Conservation (phyloP, 2,797 vertebrate species). For the Melanotaenia boesemani region DNA sequence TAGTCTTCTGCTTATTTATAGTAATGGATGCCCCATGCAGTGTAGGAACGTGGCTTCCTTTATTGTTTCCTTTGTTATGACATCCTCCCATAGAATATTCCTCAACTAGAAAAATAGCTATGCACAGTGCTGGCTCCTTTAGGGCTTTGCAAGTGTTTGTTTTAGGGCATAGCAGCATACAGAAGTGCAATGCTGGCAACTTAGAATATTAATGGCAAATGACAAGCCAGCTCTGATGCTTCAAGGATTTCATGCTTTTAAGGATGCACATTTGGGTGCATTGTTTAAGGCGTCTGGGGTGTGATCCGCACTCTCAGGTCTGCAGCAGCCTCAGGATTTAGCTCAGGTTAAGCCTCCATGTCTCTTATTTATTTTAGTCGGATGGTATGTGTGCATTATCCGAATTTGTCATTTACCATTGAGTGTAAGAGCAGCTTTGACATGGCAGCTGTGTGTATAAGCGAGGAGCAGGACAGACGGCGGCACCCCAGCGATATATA, state of each 20-base stretch:
- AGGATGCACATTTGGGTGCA: constrained; percentile 85
- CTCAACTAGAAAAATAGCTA: constrained; percentile 70
- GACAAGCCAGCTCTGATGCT: constrained; percentile 83
- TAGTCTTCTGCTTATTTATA: constrained; percentile 68
- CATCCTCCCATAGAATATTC: constrained; percentile 79
- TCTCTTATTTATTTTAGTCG: constrained; percentile 81
- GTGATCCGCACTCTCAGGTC: constrained; percentile 83
- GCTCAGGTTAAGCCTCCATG: constrained; percentile 81
- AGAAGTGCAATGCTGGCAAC: constrained; percentile 72
- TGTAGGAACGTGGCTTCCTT: constrained; percentile 77
- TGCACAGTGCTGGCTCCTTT: constrained; percentile 74
- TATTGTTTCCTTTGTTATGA: constrained; percentile 83
- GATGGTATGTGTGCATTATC: constrained; percentile 82
- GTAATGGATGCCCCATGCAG: constrained; percentile 74
- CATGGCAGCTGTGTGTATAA: constrained; percentile 69
- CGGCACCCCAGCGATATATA: constrained; percentile 63
- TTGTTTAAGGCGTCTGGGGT: constrained; percentile 84
- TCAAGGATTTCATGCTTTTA: constrained; percentile 84
- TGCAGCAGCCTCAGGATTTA: constrained; percentile 83
- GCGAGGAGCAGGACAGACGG: constrained; percentile 73
- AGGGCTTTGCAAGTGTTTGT: constrained; percentile 77
- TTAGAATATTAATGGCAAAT: constrained; percentile 84
- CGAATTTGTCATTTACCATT: constrained; percentile 83
- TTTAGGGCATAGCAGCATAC: constrained; percentile 74
- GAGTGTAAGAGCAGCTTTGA: constrained; percentile 83